These are phyloP conservation scores for Leptodactylus fallax DNA, from an alignment of 2,797 vertebrate genomes.

Conservation along the genomic window DNA sequence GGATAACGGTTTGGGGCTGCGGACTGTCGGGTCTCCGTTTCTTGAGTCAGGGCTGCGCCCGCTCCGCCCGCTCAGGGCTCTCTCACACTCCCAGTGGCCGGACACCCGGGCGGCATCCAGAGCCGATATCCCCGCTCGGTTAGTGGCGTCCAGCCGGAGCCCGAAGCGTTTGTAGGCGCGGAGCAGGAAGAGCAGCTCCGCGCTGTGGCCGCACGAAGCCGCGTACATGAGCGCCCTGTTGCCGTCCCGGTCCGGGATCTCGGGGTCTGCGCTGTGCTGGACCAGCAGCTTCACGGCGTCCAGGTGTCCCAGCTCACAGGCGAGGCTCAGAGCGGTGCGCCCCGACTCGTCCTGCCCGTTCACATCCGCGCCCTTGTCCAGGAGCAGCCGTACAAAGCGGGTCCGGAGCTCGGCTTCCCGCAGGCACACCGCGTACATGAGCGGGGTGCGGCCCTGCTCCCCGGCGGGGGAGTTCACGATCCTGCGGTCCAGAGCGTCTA, in stretches of 20 bases:
- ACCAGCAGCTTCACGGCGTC: constrained; percentile 89
- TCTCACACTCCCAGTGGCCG: constrained; percentile 84
- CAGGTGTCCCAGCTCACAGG: constrained; percentile 86
- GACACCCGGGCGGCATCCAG: constrained; percentile 83
- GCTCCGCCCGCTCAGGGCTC: constrained; percentile 76
- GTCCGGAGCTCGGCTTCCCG: constrained; percentile 79
- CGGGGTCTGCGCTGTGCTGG: constrained; percentile 88
- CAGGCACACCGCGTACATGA: constrained; percentile 86
- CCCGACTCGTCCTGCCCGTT: constrained; percentile 86
- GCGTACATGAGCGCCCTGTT: constrained; percentile 89
- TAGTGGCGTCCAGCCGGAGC: constrained; percentile 82
- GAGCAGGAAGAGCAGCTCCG: constrained; percentile 87
- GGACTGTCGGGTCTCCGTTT: constrained; percentile 55
- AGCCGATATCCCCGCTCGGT: constrained; percentile 85
- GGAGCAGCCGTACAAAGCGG: constrained; percentile 85
- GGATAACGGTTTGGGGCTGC: constrained; percentile 70
- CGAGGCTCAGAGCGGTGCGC: constrained; percentile 85
- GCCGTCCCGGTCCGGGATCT: constrained; percentile 84
- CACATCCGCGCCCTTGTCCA: constrained; percentile 88
- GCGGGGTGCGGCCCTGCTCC: constrained; percentile 86
- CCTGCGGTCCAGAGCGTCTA: constrained; percentile 89
- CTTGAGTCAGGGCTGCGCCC: constrained; percentile 62
- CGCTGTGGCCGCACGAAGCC: constrained; percentile 84
- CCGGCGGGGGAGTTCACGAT: constrained; percentile 89
- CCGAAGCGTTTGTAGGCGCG: constrained; percentile 90